Evolutionary conservation across 2,113 vertebrate species (phyloP).

Genomic region (Datnioides undecimradiatus): DNA sequence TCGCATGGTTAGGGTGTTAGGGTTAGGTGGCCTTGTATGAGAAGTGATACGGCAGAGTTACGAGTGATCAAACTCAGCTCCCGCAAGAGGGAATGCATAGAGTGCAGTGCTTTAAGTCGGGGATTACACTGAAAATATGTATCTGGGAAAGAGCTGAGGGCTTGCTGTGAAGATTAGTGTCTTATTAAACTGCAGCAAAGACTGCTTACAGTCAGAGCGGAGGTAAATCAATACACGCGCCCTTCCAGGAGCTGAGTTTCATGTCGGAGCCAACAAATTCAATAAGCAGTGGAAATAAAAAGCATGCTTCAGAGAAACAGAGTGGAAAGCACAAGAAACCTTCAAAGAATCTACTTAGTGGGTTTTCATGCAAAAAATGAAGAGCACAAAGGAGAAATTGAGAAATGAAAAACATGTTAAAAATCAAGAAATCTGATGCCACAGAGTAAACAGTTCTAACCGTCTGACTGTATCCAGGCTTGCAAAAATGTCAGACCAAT

Average conservation of each 20-base stretch:
- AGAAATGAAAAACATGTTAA: neutral
- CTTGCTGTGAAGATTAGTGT: conserved; percentile 42
- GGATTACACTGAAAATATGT: conserved; percentile 20
- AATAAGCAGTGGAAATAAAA: conserved; percentile 26
- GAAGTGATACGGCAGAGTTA: conserved; percentile 17
- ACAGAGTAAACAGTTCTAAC: neutral
- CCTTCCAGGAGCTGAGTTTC: conserved; percentile 58
- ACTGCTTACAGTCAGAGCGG: conserved; percentile 25
- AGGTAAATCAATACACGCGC: conserved; percentile 46
- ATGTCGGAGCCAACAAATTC: conserved; percentile 18
- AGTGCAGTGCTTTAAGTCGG: conserved; percentile 6
- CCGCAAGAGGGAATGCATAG: conserved; percentile 21
- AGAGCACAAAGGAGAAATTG: neutral
- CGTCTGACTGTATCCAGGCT: neutral
- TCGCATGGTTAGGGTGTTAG: conserved; percentile 68
- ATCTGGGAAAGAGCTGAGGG: conserved; percentile 13
- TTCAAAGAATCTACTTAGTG: conserved; percentile 3
- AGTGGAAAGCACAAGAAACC: conserved; percentile 25
- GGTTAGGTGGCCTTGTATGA: conserved; percentile 35
- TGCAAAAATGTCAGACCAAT: conserved; percentile 2
- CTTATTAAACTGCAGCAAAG: conserved; percentile 40
- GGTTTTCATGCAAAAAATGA: conserved; percentile 46
- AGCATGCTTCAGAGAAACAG: conserved; percentile 54
- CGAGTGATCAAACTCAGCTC: conserved; percentile 46
- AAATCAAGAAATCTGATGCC: neutral